Evolutionary conservation across 2,888 invertebrate genomes (phyloP).

Genomic region (Coenonympha glycerion): DNA sequence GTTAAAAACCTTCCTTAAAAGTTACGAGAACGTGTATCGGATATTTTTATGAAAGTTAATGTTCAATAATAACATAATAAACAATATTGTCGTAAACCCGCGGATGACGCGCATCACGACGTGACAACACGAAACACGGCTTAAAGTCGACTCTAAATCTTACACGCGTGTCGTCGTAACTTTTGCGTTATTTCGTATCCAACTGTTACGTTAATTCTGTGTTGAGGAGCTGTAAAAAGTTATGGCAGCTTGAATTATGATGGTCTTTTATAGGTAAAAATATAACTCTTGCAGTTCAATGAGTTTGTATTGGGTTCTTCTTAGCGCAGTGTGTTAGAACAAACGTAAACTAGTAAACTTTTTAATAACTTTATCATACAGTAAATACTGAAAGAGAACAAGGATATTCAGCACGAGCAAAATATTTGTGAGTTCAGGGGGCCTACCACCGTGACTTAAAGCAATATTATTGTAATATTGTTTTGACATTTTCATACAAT

Average conservation of each 20-base stretch:
- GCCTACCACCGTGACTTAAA: too few relatives aligned
- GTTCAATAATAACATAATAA: conserved; percentile 6
- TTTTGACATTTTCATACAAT: too few relatives aligned
- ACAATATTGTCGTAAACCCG: conserved; percentile 12
- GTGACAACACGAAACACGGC: conserved; percentile 16
- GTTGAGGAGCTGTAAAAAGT: conserved; percentile 15
- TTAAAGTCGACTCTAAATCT: conserved; percentile 7
- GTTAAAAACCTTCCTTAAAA: neutral
- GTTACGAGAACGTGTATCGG: too few relatives aligned
- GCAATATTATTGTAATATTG: too few relatives aligned
- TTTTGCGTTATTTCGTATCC: conserved; percentile 17
- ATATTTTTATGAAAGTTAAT: conserved; percentile 6
- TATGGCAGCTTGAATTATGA: conserved; percentile 9
- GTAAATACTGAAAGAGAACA: too few relatives aligned
- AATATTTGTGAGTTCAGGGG: too few relatives aligned
- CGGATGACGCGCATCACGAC: conserved; percentile 8
- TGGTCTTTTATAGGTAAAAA: conserved; percentile 1
- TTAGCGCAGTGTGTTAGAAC: too few relatives aligned
- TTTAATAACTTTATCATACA: too few relatives aligned
- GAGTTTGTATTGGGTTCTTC: too few relatives aligned
- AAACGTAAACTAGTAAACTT: too few relatives aligned
- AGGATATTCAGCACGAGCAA: too few relatives aligned
- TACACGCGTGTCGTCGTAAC: conserved; percentile 14
- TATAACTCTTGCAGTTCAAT: too few relatives aligned
- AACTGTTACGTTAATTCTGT: conserved; percentile 7